Base-by-base conservation (phyloP, 1,140 invertebrate species). In the Neodiprion virginianus region DNA sequence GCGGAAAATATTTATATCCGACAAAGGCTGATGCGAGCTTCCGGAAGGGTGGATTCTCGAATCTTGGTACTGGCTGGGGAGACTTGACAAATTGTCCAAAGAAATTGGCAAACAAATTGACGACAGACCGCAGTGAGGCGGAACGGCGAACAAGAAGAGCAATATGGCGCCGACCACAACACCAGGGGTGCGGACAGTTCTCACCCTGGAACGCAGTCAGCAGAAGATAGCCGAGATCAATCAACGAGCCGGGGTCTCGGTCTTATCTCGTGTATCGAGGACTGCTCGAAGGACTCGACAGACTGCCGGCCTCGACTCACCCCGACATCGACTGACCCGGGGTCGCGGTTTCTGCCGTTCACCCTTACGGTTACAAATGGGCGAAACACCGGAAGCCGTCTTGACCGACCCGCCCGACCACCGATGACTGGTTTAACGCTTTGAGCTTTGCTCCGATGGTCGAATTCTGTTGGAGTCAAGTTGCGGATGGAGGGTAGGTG, bases 181-280 rank as follows among this genome's bases (percentile, higher is more conserved):
- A 12, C 53, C n/a, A 17, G 11, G n/a, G 53, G 53, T 8, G 53
- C 53, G 53, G 53, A 61, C 53, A 61, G 53, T 61, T 61, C 53
- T 61, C 53, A 8, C 53, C 53, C 8, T 61, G 53, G n/a, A 61
- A 61, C 4, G 28, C 53, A 61, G 53, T 61, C 11, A 17, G 11
- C n/a, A 17, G 53, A 61, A 61, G 53, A 61, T 61, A 61, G 53
- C 11, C n/a, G 53, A 61, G 53, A 61, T 61, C 53, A 61, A 61
- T 61, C 53, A 61, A 61, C 53, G 53, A 61, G 11, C 11, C 0
- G 5, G 53, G 53, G 53, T 61, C 53, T 61, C 53, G 53, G 53
- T 61, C 53, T 61, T 61, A 61, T 12, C n/a, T 5, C 28, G 53
- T 61, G n/a, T 61, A 61, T 61, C 53, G 53, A 61, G 53, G 53